Percentiles rank a stretch among this genome's conserved stretches.
phyloP scores from a whole-genome alignment of 2,797 vertebrate genomes.

The Passerculus sandwichensis region DNA sequence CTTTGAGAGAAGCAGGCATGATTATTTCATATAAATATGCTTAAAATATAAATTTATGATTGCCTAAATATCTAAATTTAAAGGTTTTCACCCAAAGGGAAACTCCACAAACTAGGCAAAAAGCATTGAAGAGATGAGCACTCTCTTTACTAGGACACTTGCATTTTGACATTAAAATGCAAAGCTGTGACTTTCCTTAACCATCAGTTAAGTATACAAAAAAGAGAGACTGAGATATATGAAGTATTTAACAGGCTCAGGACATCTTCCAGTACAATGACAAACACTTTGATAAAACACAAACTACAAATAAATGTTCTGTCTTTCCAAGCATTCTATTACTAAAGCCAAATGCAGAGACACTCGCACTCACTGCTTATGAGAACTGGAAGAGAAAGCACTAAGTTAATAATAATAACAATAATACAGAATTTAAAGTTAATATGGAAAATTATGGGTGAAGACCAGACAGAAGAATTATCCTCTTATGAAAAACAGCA shows the following conservation, averaged over 20 bases:
- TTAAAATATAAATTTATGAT: not conserved
- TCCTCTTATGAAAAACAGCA: not conserved
- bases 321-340: not conserved
- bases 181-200: not conserved
- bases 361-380: not conserved
- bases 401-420: not conserved
- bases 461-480: not conserved
- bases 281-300: not conserved
- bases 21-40: not conserved
- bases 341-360: not conserved
- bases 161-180: not conserved
- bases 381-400: not conserved
- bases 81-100: not conserved
- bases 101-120: not conserved
- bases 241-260: not conserved
- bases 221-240: not conserved
- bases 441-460: not conserved
- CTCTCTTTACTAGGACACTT: not conserved
- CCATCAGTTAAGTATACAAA: not conserved
- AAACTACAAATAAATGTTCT: not conserved
- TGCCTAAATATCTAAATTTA: not conserved
- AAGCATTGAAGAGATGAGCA: fast-evolving
- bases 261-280: not conserved
- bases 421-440: not conserved
- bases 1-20: not conserved